Evolutionary conservation across 2,888 invertebrate genomes (phyloP), one percentile per base, ranked within the genome.

Genomic region (Steinernema carpocapsae): DNA sequence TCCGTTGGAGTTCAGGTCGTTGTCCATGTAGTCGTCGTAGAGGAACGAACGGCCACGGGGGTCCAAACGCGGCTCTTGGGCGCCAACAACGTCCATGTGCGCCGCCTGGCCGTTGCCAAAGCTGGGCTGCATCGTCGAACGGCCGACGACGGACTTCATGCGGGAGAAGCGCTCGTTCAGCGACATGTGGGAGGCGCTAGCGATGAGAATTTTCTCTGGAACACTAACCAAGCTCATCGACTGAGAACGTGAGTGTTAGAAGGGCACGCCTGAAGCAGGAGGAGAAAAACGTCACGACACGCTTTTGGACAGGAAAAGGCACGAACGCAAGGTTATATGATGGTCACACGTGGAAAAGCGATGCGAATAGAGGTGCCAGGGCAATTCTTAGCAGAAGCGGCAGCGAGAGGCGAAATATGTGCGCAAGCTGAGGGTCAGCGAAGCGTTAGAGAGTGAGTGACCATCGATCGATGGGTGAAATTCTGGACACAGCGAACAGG

Each of bases 11-110:
- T 70, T 37, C 7, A 70, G 70, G 37, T 70, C 70, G 70, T 70
- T 70, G 70, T 42, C 42, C 70, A 70, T 70, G 70, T 70, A 70
- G 70, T 70, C 70, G 70, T 70, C 70, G 70, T 42, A 43, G 70
- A 70, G 70, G 70, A 42, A 70, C 22, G 70, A 70, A 42, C 70
- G 70, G 17, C 70, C 70, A 14, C 42, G n/a, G n/a, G 56, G 56
- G 26, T 56, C 26, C n/a, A 56, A 12, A 14, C 43, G 7, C 6
- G 56, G 10, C 17, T 14, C 24, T 17, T 22, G 10, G 51, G 51
- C 6, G 6, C 26, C 56, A 19, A 24, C 56, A 10, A 56, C 56
- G 56, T 56, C 56, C 56, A 56, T 56, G 56, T 56, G 56, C 24
- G 56, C 56, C 7, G 22, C 26, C 7, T 26, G 10, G 43, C 43